phyloP scores from a whole-genome alignment of 2,797 vertebrate species.

The Microchirus variegatus region DNA sequence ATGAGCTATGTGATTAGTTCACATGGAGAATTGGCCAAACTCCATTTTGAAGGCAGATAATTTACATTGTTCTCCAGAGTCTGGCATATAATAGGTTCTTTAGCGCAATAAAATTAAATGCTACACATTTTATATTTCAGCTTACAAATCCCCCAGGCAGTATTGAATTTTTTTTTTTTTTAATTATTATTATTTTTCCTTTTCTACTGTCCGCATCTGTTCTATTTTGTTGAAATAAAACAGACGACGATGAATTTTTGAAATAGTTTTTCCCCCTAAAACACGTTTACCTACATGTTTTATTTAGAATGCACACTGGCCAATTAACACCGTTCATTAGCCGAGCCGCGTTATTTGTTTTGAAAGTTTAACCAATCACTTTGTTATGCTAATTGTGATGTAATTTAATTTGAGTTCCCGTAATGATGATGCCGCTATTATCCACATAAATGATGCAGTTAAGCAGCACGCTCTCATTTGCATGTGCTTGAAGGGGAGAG shows the following conservation, averaged over 20 bases:
- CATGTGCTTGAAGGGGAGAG: conserved; percentile 97
- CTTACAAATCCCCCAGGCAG: conserved; percentile 96
- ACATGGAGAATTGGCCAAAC: conserved; percentile 98
- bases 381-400: conserved; percentile 99
- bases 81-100: conserved; percentile 98
- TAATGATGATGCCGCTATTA: conserved; percentile 99
- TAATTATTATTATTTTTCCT: conserved; percentile 76
- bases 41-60: conserved; percentile 98
- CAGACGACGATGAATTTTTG: conserved; percentile 67
- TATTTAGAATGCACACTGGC: conserved; percentile 95
- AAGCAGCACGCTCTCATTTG: conserved; percentile 98
- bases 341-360: conserved; percentile 98
- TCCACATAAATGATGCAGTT: conserved; percentile 99
- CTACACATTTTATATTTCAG: conserved; percentile 99
- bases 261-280: conserved; percentile 87
- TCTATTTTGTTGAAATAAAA: conserved; percentile 56
- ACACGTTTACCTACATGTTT: conserved; percentile 98
- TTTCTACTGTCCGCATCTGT: conserved; percentile 76
- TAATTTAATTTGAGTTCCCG: conserved; percentile 99
- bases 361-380: conserved; percentile 99
- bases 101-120: conserved; percentile 99
- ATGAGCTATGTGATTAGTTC: conserved; percentile 99
- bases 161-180: conserved; percentile 81
- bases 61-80: conserved; percentile 99
- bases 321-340: conserved; percentile 99